Base-by-base conservation (phyloP, 2,113 vertebrate species). In the Suncus etruscus region DNA sequence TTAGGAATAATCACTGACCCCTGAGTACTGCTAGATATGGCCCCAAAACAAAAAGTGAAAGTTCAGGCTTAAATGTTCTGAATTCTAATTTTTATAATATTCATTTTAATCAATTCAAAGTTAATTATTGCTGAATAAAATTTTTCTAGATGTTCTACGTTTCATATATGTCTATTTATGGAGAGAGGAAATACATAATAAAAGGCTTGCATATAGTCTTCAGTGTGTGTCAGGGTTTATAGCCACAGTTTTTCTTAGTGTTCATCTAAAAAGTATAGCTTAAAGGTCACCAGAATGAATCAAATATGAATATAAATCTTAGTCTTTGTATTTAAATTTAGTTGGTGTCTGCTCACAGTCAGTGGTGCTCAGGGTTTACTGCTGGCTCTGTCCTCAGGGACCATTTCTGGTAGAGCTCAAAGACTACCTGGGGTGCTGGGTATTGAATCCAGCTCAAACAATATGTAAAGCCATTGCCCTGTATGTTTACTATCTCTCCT, bases 31-130 rank as follows among this genome's bases (percentile, higher is more conserved):
- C 39, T 39, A 5, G 39, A 39, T 39, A 3, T 39, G 39, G 5
- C 39, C 39, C 39, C 39, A 39, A 39, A 39, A 39, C 39, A 39
- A 75, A 72, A 20, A 11, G 20, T 29, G 31, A 25, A 15, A 31
- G 25, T 79, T 87, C n/a, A 48, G 14, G 25, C 5, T 85, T 70
- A 18, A 48, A 27, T 1, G 29, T 87, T 77, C 58, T 32, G 3
- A 92, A 87, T 80, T 82, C 11, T 65, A 29, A 20, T 20, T 24
- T 39, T 18, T 85, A 93, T 65, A 15, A 51, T 68, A 80, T 84
- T 85, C n/a, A 72, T 86, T 86, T 25, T 47, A 31, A 32, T 83
- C 31, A 48, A 3, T n/a, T 85, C 81, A 51, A 94, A 89, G 27
- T 25, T 29, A 50, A 4, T 77, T 39, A 25, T 68, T 63, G 31